Percentiles rank a stretch among this genome's conserved stretches.
Conservation (phyloP, 2,888 invertebrate genomes). For the Machimus rusticus region DNA sequence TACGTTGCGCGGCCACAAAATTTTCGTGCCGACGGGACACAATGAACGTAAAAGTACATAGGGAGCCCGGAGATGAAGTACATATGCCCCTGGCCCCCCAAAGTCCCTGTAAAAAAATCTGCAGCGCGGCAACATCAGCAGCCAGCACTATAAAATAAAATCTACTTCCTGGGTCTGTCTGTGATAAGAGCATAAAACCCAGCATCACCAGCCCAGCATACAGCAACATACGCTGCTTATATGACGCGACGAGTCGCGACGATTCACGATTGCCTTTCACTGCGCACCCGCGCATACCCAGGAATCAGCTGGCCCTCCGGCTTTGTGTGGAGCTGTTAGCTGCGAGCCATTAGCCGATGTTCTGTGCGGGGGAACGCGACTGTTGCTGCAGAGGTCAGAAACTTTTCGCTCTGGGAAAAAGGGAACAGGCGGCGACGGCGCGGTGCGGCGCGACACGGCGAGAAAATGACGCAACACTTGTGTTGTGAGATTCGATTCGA, state of each 20-base stretch:
- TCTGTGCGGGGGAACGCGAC: background rate
- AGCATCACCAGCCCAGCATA: constrained; percentile 3
- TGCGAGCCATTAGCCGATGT: background rate
- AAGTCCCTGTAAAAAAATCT: background rate
- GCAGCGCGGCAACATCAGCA: background rate
- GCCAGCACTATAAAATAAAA: background rate
- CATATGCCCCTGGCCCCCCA: background rate
- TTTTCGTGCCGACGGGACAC: background rate
- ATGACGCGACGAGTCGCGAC: background rate
- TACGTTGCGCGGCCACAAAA: background rate
- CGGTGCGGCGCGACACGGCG: background rate
- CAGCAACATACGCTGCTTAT: background rate
- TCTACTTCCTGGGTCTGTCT: background rate
- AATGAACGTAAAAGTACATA: background rate
- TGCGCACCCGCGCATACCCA: constrained; percentile 26
- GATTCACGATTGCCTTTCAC: background rate
- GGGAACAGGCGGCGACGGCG: background rate
- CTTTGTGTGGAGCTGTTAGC: background rate
- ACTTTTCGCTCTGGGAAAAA: background rate
- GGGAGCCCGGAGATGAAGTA: background rate
- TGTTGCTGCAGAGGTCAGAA: constrained; percentile 17
- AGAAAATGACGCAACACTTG: constrained; percentile 10
- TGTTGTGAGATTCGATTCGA: constrained; percentile 2
- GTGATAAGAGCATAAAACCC: background rate
- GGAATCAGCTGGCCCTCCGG: background rate